Conservation (phyloP, 2,888 invertebrate genomes). For the Drosophila melanocephala region DNA sequence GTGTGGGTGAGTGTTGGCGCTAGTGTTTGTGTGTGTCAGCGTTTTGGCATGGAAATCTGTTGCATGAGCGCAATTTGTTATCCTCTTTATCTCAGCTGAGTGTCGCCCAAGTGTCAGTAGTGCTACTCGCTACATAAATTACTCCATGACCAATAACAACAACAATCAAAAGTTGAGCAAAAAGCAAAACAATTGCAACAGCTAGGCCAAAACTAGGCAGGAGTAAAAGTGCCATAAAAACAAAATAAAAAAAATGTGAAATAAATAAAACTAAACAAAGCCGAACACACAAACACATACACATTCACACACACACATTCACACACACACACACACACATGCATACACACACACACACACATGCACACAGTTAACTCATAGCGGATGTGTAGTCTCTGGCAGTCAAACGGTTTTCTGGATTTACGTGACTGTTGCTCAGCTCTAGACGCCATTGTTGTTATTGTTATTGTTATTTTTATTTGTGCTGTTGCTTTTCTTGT, state of each 20-base stretch:
- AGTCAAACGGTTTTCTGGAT: conserved; percentile 42
- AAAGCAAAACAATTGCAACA: conserved; percentile 41
- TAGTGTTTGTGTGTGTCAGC: conserved; percentile 31
- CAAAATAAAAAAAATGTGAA: conserved; percentile 29
- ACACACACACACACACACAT: conserved; percentile 17
- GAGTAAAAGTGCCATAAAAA: conserved; percentile 35
- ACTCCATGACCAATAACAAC: conserved; percentile 58
- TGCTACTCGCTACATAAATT: conserved; percentile 78
- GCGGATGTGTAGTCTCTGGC: conserved; percentile 23
- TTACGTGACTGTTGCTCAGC: conserved; percentile 50
- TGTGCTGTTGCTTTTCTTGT: conserved; percentile 16
- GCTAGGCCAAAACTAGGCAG: conserved; percentile 9
- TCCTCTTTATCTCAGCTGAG: conserved; percentile 81
- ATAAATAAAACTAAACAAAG: conserved; percentile 34
- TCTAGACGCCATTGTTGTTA: conserved; percentile 22
- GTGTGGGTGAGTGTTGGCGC: conserved; percentile 17
- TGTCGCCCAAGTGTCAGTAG: conserved; percentile 76
- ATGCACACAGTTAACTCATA: conserved; percentile 7
- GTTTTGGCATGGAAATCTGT: conserved; percentile 76
- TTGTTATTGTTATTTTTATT: conserved; percentile 33
- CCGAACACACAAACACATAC: conserved; percentile 23
- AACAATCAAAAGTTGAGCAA: conserved; percentile 40
- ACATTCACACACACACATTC: neutral
- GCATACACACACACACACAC: conserved; percentile 1
- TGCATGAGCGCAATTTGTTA: conserved; percentile 80